phyloP scores from a whole-genome alignment of 2,113 vertebrate species.

The Erpornis zantholeuca region DNA sequence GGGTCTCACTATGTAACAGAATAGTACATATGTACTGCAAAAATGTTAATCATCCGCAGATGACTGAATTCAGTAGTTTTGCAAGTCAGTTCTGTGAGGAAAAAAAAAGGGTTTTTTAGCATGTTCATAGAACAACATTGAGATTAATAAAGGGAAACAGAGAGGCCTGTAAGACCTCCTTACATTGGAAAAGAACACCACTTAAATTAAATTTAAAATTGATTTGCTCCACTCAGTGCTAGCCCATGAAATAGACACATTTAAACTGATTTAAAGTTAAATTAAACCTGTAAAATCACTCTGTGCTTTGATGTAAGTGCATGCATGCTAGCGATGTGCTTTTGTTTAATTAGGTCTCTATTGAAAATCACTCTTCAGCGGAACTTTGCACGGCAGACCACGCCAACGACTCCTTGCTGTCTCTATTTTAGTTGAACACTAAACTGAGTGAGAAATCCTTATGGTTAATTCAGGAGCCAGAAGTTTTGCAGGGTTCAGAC shows the following conservation, averaged over 20 bases:
- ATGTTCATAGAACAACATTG: background rate
- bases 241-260: background rate
- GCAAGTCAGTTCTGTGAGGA: background rate
- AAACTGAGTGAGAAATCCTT: slow-evolving; percentile 3
- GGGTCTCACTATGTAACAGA: background rate
- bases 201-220: slow-evolving; percentile 20
- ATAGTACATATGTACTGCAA: background rate
- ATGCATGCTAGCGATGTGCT: background rate
- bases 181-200: background rate
- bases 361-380: background rate
- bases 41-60: background rate
- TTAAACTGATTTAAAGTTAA: background rate
- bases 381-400: background rate
- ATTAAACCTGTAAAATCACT: background rate
- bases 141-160: background rate
- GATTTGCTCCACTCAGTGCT: background rate
- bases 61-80: background rate
- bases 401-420: background rate
- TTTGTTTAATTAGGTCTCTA: background rate
- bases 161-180: background rate
- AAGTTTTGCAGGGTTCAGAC: background rate
- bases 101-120: background rate
- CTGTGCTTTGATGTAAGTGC: background rate
- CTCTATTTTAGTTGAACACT: background rate
- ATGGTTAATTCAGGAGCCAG: background rate